These are phyloP conservation scores for Sebastes schlegelii DNA, from an alignment of 2,113 vertebrate species.

Conservation along the genomic window DNA sequence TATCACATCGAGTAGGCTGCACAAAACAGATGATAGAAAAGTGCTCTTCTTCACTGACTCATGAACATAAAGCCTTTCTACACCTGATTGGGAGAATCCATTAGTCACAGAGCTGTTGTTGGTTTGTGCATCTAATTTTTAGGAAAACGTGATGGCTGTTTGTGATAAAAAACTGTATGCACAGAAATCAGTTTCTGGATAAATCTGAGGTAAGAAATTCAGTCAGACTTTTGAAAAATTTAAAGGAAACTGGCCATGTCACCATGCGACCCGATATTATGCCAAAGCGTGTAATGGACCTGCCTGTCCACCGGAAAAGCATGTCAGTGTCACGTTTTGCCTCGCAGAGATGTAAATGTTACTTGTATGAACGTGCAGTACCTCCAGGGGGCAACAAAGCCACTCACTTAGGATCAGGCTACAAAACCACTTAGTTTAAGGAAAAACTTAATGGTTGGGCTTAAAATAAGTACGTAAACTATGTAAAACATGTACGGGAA, in stretches of 20 bases:
- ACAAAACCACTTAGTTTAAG: no score
- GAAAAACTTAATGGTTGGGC: no score
- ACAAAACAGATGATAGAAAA: slow-evolving; percentile 1
- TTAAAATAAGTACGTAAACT: no score
- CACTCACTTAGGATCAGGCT: no score
- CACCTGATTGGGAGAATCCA: slow-evolving; percentile 6
- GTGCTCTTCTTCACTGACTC: slow-evolving; percentile 6
- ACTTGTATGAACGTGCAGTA: no score
- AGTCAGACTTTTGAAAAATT: background rate
- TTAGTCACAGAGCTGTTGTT: slow-evolving; percentile 11
- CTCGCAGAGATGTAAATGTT: no score
- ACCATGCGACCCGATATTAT: background rate
- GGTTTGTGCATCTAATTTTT: background rate
- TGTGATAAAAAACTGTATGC: background rate
- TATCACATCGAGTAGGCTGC: background rate
- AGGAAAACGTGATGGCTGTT: background rate
- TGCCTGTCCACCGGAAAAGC: no score
- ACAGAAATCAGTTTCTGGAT: background rate
- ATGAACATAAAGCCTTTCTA: background rate
- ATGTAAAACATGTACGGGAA: no score
- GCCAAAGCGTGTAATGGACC: no score
- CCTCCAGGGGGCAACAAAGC: no score
- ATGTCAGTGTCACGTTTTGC: no score
- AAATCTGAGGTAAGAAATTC: background rate
- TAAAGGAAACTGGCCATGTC: background rate